Evolutionary conservation across 2,113 vertebrate genomes (phyloP).

Genomic region (Climacteris rufus): DNA sequence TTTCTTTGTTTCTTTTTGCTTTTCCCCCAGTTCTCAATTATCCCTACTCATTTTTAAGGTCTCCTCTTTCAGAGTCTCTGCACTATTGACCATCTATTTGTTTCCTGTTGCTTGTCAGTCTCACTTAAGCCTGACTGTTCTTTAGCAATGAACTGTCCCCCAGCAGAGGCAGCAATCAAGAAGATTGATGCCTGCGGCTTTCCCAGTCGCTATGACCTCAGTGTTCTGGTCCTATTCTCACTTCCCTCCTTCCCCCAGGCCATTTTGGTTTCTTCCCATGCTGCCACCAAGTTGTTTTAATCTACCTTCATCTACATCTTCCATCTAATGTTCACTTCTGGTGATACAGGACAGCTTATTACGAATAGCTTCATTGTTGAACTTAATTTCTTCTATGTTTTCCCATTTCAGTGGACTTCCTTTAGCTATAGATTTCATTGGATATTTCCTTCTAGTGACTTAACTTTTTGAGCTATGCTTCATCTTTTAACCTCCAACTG

Average conservation of each 20-base stretch:
- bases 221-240: not conserved
- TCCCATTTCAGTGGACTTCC: not conserved
- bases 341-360: not conserved
- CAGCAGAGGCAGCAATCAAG: not conserved
- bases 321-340: not conserved
- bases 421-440: not conserved
- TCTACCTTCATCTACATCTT: not conserved
- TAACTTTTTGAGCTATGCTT: not conserved
- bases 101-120: constrained; percentile 10
- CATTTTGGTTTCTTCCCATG: not conserved
- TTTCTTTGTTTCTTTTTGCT: not conserved
- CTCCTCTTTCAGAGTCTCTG: not conserved
- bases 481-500: not conserved
- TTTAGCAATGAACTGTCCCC: not conserved
- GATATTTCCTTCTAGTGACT: not conserved
- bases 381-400: not conserved
- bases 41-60: not conserved
- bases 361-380: not conserved
- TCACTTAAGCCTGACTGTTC: constrained; percentile 3
- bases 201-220: not conserved
- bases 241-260: not conserved
- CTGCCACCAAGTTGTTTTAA: not conserved
- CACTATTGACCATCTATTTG: not conserved
- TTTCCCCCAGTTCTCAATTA: not conserved
- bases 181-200: not conserved